Evolutionary conservation across 2,888 invertebrate genomes (phyloP), one percentile per base, ranked within the genome.

Genomic region (Argynnis bischoffii): DNA sequence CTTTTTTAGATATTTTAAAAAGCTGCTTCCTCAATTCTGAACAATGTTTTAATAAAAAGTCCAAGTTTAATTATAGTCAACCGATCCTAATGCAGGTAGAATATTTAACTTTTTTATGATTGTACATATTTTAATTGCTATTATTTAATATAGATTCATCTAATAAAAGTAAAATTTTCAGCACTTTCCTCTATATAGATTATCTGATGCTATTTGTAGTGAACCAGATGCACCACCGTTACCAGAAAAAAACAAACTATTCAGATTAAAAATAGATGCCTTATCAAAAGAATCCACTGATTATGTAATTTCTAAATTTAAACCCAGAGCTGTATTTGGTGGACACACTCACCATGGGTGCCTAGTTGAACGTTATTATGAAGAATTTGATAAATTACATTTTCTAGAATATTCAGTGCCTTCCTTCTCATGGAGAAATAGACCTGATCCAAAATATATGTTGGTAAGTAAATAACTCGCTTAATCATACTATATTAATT

Each of bases 341-440:
- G 99, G 98, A 0, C 99, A 99, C 83, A 98, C 98, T 0, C 99
- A 99, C 89, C 96, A 98, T 83, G 98, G 97, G 18, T 99, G 99
- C 83, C 94, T 95, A 63, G 78, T 90, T 14, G 81, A 90, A 56
- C 95, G 95, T 78, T 70, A 78, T 31, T 81, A 83, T 76, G 67
- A 79, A 63, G 64, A 76, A 11, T 64, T 76, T 51, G 71, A 89
- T 6, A 57, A 64, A 64, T 47, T 91, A 76, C 73, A 94, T 93
- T 83, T 95, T 74, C 88, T 94, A 55, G 97, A 97, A 87, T 94
- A 95, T 76, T 98, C 99, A 0, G 94, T 99, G 46, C 96, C 99
- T 0, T 99, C 99, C 6, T 99, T 99, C 81, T 99, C 96, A 81
- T 99, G 99, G 99, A 94, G 99, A 70, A 99, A 99, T 87, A 97